Evolutionary conservation across 2,113 vertebrate genomes (phyloP).

Genomic region (Rattus rattus): DNA sequence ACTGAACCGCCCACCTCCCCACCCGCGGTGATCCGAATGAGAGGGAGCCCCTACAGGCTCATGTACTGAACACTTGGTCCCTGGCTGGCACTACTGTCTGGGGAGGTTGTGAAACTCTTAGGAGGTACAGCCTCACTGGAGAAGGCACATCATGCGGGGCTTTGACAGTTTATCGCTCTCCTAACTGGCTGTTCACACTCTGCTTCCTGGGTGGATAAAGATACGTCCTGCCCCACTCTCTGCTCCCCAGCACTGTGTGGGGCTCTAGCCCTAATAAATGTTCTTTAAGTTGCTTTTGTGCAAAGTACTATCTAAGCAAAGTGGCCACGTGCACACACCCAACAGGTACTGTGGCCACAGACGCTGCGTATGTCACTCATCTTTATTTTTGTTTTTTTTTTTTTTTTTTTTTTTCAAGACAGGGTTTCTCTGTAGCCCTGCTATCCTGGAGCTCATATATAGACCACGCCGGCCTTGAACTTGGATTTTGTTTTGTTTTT

Average conservation of each 20-base stretch:
- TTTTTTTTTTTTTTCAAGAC: neutral
- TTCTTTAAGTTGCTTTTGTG: neutral
- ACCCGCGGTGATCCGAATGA: neutral
- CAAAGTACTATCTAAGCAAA: neutral
- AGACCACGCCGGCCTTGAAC: neutral
- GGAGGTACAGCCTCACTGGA: neutral
- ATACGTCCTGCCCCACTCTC: neutral
- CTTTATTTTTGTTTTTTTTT: neutral
- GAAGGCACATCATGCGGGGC: neutral
- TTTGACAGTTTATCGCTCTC: neutral
- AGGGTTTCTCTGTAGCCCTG: neutral
- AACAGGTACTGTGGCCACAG: neutral
- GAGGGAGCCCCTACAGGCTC: neutral
- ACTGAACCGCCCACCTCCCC: neutral
- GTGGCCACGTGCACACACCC: neutral
- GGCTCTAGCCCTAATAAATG: neutral
- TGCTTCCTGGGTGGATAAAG: neutral
- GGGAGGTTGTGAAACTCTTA: neutral
- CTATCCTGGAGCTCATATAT: neutral
- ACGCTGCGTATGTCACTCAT: neutral
- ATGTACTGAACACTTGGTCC: neutral
- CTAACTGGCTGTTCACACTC: neutral
- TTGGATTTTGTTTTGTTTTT: neutral
- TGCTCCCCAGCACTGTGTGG: neutral
- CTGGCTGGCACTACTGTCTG: neutral